A percentile compares a stretch with the other conserved stretches of the same genome.
These are phyloP conservation scores for Yoshiicerus persimilis DNA, from an alignment of 1,140 invertebrate genomes.

Conservation along the genomic window DNA sequence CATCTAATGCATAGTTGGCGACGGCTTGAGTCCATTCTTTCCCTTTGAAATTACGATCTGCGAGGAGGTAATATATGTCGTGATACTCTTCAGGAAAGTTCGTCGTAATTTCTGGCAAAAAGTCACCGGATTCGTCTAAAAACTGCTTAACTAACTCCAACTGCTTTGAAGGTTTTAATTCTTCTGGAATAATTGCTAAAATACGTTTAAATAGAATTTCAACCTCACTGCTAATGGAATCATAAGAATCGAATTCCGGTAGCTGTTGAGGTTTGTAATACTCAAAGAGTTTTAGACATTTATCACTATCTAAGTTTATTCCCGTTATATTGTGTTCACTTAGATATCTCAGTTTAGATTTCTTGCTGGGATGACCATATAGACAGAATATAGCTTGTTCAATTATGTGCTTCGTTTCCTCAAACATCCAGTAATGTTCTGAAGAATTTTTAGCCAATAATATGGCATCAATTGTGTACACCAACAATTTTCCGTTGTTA, in stretches of 20 bases:
- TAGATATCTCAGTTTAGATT: slow-evolving; percentile 67
- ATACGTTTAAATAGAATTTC: slow-evolving; percentile 77
- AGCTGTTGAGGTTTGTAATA: slow-evolving; percentile 77
- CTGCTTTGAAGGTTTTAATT: slow-evolving; percentile 60
- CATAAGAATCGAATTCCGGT: slow-evolving; percentile 80
- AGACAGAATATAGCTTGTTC: slow-evolving; percentile 89
- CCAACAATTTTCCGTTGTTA: slow-evolving; percentile 72
- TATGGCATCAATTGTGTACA: slow-evolving; percentile 73
- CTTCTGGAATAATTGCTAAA: slow-evolving; percentile 68
- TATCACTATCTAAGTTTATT: slow-evolving; percentile 74
- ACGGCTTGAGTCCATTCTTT: slow-evolving; percentile 72
- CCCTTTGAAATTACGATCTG: slow-evolving; percentile 90
- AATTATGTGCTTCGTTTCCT: slow-evolving; percentile 64
- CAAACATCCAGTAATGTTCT: slow-evolving; percentile 38
- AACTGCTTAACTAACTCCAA: slow-evolving; percentile 64
- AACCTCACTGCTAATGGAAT: slow-evolving; percentile 72
- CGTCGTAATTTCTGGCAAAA: slow-evolving; percentile 56
- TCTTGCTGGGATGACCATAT: slow-evolving; percentile 80
- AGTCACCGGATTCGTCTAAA: slow-evolving; percentile 61
- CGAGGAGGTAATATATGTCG: slow-evolving; percentile 84
- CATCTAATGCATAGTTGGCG: slow-evolving; percentile 79
- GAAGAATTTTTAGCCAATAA: slow-evolving; percentile 63
- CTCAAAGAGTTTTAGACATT: slow-evolving; percentile 75
- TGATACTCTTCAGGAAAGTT: slow-evolving; percentile 57
- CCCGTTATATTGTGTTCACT: slow-evolving; percentile 75